Evolutionary conservation across 2,797 vertebrate genomes (phyloP).

Genomic region (Epinephelus malabaricus): DNA sequence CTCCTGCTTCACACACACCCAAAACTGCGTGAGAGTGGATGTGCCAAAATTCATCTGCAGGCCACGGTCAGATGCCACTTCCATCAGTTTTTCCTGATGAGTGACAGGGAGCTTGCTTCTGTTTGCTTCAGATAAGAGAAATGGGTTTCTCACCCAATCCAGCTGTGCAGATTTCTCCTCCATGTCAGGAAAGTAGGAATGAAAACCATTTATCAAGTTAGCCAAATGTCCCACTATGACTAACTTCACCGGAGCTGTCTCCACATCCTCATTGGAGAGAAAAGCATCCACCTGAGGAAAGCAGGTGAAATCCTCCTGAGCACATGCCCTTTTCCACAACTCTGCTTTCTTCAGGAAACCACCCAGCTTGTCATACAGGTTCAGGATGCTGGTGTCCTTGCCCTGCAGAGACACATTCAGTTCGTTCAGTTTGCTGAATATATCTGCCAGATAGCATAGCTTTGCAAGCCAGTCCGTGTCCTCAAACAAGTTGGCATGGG

Average conservation of each 20-base stretch:
- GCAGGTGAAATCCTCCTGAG: no score
- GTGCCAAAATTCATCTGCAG: slow-evolving; percentile 8
- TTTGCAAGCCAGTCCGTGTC: not conserved
- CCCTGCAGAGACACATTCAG: slow-evolving; percentile 10
- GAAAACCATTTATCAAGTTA: slow-evolving; percentile 19
- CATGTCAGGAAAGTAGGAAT: slow-evolving; percentile 9
- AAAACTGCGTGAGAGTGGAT: slow-evolving; percentile 1
- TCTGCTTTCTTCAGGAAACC: slow-evolving; percentile 1
- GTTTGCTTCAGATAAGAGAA: not conserved
- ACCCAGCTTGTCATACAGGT: not conserved
- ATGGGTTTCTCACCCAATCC: no score
- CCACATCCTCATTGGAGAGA: not conserved
- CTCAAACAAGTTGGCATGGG: slow-evolving; percentile 33
- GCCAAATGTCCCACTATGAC: slow-evolving; percentile 4
- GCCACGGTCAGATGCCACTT: slow-evolving; percentile 22
- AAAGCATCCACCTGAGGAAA: no score
- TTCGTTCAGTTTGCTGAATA: slow-evolving; percentile 14
- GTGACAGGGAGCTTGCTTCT: slow-evolving; percentile 25
- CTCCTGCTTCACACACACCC: not conserved
- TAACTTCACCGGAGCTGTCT: not conserved
- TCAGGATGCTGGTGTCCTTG: not conserved
- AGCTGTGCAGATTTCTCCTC: slow-evolving; percentile 2
- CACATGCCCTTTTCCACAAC: not conserved
- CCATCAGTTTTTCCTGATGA: slow-evolving; percentile 17
- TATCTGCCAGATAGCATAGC: slow-evolving; percentile 5